Conservation (phyloP, 2,888 invertebrate genomes). For the Tromatobia lineatoria region DNA sequence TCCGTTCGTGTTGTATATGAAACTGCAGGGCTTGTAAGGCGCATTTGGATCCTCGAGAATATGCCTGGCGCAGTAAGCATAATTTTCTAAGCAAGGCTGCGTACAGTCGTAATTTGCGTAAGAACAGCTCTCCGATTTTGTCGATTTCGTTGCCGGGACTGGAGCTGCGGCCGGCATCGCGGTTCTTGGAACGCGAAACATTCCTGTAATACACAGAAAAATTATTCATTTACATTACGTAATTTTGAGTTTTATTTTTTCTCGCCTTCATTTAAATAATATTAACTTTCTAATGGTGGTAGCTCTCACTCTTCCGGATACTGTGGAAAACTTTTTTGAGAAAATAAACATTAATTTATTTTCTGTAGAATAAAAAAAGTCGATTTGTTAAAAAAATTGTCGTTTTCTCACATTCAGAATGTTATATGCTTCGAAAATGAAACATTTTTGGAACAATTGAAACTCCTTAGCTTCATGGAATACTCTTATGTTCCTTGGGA, state of each 20-base stretch:
- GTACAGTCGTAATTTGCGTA: constrained; percentile 90
- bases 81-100: constrained; percentile 90
- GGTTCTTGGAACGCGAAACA: constrained; percentile 81
- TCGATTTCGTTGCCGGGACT: constrained; percentile 41
- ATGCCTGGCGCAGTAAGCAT: constrained; percentile 93
- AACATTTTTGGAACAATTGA: too few species aligned
- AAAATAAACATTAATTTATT: too few species aligned
- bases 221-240: neutral
- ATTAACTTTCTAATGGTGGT: too few species aligned
- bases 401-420: too few species aligned
- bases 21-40: constrained; percentile 94
- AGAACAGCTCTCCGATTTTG: constrained; percentile 70
- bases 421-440: too few species aligned
- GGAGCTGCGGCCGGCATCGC: constrained; percentile 74
- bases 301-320: too few species aligned
- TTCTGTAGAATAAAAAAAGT: too few species aligned
- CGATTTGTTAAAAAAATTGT: too few species aligned
- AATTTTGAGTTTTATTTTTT: neutral
- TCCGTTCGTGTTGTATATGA: constrained; percentile 89
- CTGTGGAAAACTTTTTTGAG: too few species aligned
- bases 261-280: neutral
- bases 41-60: constrained; percentile 94
- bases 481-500: too few species aligned
- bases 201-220: constrained; percentile 50
- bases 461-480: too few species aligned